Percentiles rank a stretch among this genome's conserved stretches.
These are phyloP conservation scores for Moxostoma hubbsi DNA, from an alignment of 2,797 vertebrate species.

Conservation along the genomic window DNA sequence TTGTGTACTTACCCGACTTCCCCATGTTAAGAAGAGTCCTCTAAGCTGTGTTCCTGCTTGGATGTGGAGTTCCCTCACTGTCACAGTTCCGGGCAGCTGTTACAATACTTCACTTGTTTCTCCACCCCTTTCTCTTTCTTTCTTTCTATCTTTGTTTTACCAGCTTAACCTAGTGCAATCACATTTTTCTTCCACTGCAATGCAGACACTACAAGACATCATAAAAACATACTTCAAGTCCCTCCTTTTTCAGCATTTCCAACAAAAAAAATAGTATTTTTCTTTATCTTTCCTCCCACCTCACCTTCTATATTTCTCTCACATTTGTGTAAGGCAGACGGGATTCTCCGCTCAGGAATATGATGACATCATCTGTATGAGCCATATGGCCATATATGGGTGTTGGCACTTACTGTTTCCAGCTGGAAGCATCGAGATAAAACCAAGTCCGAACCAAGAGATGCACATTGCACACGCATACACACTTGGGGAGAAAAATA, in stretches of 20 bases:
- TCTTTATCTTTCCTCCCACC: constrained; percentile 31
- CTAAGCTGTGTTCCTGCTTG: constrained; percentile 37
- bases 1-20: constrained; percentile 76
- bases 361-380: constrained; percentile 79
- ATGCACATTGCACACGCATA: not conserved
- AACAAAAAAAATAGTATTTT: constrained; percentile 32
- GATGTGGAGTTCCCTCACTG: constrained; percentile 7
- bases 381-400: constrained; percentile 76
- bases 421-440: constrained; percentile 37
- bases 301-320: constrained; percentile 31
- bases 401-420: constrained; percentile 41
- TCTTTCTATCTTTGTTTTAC: not conserved
- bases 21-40: constrained; percentile 73
- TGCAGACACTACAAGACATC: not conserved
- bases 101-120: not conserved
- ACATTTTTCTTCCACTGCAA: not conserved
- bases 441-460: not conserved
- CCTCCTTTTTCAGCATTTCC: constrained; percentile 20
- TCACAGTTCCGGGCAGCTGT: constrained; percentile 43
- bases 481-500: too few species aligned
- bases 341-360: constrained; percentile 56
- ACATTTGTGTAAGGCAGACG: constrained; percentile 47
- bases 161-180: constrained; percentile 15
- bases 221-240: not conserved
- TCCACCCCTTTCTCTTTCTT: constrained; percentile 4